A percentile compares a stretch with the other conserved stretches of the same genome.
phyloP scores from a whole-genome alignment of 2,888 invertebrate species.

The Danaus chrysippus region DNA sequence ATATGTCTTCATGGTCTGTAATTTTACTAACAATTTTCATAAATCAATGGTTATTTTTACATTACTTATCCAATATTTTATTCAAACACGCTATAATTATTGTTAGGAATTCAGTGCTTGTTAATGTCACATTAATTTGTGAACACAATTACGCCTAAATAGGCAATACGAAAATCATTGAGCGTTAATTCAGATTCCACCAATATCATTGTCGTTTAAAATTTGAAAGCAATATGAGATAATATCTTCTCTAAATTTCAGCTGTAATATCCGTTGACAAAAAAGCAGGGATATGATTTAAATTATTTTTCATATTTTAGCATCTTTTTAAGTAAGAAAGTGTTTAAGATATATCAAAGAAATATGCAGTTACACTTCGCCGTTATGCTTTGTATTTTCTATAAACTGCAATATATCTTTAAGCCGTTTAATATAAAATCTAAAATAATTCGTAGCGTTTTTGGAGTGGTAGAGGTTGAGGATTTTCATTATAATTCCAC shows the following conservation, averaged over 20 bases:
- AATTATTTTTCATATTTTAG: too few species aligned
- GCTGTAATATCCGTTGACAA: background rate
- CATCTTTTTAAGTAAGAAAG: too few species aligned
- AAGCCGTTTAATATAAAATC: background rate
- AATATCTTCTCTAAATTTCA: background rate
- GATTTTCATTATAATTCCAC: conserved; percentile 23
- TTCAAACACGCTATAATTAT: background rate
- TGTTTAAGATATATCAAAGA: too few species aligned
- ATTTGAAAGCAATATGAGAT: conserved; percentile 1
- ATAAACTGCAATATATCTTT: too few species aligned
- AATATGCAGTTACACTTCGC: too few species aligned
- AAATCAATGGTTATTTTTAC: too few species aligned
- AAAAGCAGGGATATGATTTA: too few species aligned
- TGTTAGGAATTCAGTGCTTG: background rate
- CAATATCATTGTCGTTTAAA: conserved; percentile 2
- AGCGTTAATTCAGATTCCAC: conserved; percentile 5
- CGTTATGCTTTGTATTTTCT: too few species aligned
- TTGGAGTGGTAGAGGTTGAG: conserved; percentile 12
- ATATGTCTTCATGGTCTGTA: too few species aligned
- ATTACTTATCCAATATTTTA: too few species aligned
- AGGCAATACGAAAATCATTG: conserved; percentile 1
- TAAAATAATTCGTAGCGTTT: conserved; percentile 3
- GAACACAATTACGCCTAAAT: conserved; percentile 2
- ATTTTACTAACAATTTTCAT: too few species aligned
- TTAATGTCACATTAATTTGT: conserved; percentile 4